Evolutionary conservation across 2,888 invertebrate species (phyloP).

Genomic region (Cryptocephalus primarius): DNA sequence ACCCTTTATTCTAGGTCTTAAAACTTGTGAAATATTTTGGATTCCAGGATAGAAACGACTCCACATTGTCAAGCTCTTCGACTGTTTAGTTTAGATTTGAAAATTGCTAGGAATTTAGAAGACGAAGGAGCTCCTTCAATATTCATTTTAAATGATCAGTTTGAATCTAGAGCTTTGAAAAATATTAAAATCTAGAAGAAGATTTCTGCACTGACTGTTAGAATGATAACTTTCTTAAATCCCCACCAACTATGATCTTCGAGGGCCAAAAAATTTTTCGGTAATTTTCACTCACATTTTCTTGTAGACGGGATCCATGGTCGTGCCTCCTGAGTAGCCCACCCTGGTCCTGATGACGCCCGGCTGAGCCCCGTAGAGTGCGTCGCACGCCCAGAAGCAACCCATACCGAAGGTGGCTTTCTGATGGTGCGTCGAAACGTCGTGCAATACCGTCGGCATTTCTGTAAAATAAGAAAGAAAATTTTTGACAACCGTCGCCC

Average conservation of each 20-base stretch:
- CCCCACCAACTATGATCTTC: too few species aligned
- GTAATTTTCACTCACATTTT: conserved; percentile 56
- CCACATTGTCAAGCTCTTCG: too few species aligned
- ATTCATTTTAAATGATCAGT: too few species aligned
- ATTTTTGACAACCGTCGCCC: too few species aligned
- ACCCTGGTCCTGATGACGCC: conserved; percentile 85
- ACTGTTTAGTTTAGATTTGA: background rate
- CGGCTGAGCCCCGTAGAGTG: conserved; percentile 62
- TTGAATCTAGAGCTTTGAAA: too few species aligned
- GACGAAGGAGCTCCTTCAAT: too few species aligned
- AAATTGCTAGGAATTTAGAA: background rate
- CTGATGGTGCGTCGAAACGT: conserved; percentile 51
- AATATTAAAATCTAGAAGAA: too few species aligned
- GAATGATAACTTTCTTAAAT: too few species aligned
- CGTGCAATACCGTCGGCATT: conserved; percentile 46
- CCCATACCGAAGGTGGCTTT: conserved; percentile 88
- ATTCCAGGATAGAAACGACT: too few species aligned
- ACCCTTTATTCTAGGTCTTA: too few species aligned
- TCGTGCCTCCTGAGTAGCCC: conserved; percentile 84
- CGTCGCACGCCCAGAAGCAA: conserved; percentile 89
- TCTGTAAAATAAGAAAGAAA: background rate
- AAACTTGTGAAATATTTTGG: too few species aligned
- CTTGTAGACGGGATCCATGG: conserved; percentile 70
- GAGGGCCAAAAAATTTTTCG: background rate
- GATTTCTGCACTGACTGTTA: too few species aligned